phyloP scores from a whole-genome alignment of 2,113 vertebrate species.

The Zosterops pallidus region DNA sequence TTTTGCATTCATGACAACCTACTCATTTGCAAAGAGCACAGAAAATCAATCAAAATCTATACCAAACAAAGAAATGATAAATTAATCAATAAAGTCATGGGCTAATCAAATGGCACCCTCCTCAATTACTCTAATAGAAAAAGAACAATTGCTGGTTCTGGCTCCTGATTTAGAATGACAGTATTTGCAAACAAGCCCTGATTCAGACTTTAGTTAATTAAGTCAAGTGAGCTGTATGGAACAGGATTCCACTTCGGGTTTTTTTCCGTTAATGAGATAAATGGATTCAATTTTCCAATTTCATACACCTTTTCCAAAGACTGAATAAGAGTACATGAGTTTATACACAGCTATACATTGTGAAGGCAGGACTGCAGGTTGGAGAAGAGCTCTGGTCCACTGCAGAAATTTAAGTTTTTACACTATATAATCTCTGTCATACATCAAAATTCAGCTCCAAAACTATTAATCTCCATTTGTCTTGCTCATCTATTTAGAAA shows the following conservation, averaged over 20 bases:
- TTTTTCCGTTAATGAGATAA: neutral
- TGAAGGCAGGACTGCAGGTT: neutral
- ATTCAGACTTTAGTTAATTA: neutral
- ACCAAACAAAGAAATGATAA: conserved; percentile 45
- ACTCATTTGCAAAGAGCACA: conserved; percentile 21
- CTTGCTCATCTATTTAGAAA: neutral
- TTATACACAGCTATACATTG: neutral
- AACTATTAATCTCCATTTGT: neutral
- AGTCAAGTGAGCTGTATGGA: neutral
- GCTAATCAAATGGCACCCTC: conserved; percentile 5
- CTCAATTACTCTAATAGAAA: conserved; percentile 11
- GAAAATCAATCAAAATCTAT: conserved; percentile 52
- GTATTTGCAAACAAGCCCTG: conserved; percentile 13
- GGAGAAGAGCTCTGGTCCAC: neutral
- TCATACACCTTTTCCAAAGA: neutral
- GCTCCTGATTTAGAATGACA: conserved; percentile 1
- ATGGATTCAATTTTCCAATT: neutral
- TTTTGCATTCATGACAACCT: conserved; percentile 15
- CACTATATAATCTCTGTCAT: neutral
- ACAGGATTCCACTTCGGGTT: neutral
- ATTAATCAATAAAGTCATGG: conserved; percentile 47
- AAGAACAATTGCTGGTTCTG: conserved; percentile 1
- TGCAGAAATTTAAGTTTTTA: neutral
- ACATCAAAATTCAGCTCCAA: neutral
- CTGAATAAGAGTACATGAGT: neutral